Percentiles rank a stretch among this genome's conserved stretches.
Evolutionary conservation across 1,140 invertebrate species (phyloP).

Genomic region (Leptestheria dahalacensis): DNA sequence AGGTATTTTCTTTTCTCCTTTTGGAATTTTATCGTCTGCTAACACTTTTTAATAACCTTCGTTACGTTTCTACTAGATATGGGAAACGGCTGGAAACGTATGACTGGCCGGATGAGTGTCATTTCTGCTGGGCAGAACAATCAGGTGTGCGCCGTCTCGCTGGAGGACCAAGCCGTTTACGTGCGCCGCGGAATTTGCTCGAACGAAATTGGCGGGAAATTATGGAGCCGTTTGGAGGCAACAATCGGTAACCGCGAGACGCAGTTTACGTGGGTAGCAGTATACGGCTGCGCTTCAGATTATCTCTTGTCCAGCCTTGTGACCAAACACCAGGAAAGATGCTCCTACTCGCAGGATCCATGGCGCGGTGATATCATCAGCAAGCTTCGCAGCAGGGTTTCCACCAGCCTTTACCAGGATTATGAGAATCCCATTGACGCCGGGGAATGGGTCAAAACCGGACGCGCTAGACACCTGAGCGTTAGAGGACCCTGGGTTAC

Average conservation of each 20-base stretch:
- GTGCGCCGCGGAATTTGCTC: slow-evolving; percentile 58
- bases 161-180: slow-evolving; percentile 56
- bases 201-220: slow-evolving; percentile 67
- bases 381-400: slow-evolving; percentile 42
- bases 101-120: slow-evolving; percentile 54
- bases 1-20: slow-evolving; percentile 45
- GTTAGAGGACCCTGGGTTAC: slow-evolving; percentile 13
- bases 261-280: not conserved
- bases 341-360: slow-evolving; percentile 32
- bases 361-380: slow-evolving; percentile 59
- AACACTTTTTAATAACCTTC: slow-evolving; percentile 11
- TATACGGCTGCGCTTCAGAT: not conserved
- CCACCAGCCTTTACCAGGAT: slow-evolving; percentile 25
- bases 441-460: slow-evolving; percentile 61
- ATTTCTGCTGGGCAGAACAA: slow-evolving; percentile 73
- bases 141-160: slow-evolving; percentile 50
- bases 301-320: not conserved
- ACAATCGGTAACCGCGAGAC: not conserved
- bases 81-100: slow-evolving; percentile 56
- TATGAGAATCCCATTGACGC: not conserved
- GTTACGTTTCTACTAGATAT: too few relatives aligned
- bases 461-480: slow-evolving; percentile 42
- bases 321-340: not conserved
- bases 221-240: slow-evolving; percentile 40
- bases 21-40: not conserved